These are phyloP conservation scores for Drosophila trapezifrons DNA, from an alignment of 1,140 invertebrate genomes.

Conservation along the genomic window DNA sequence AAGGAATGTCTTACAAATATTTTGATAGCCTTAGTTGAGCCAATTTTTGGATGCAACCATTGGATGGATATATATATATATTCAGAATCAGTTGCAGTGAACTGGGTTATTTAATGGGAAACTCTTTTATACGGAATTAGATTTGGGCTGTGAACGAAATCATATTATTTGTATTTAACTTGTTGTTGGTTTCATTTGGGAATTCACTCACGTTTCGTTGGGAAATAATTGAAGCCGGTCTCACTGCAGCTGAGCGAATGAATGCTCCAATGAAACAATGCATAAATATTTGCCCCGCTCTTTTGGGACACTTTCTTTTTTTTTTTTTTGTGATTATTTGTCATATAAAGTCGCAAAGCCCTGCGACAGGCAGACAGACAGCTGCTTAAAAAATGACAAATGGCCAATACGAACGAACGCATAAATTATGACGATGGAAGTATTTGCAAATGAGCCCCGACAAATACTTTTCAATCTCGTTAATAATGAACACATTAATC, in stretches of 20 bases:
- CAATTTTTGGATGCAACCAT: slow-evolving; percentile 25
- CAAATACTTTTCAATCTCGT: slow-evolving; percentile 72
- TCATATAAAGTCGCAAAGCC: slow-evolving; percentile 17
- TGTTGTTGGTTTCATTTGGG: background rate
- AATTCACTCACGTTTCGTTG: slow-evolving; percentile 2
- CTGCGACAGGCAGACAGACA: slow-evolving; percentile 3
- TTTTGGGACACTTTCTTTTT: slow-evolving; percentile 6
- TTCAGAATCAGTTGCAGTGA: slow-evolving; percentile 33
- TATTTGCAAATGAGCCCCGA: slow-evolving; percentile 74
- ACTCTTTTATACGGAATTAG: slow-evolving; percentile 13
- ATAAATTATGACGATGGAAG: slow-evolving; percentile 60
- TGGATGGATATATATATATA: background rate
- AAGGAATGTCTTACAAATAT: slow-evolving; percentile 4
- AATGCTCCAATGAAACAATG: slow-evolving; percentile 28
- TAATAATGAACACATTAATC: slow-evolving; percentile 56
- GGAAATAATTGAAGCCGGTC: slow-evolving; percentile 8
- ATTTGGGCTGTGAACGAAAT: slow-evolving; percentile 44
- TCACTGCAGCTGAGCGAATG: slow-evolving; percentile 23
- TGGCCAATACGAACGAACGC: slow-evolving; percentile 22
- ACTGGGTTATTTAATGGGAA: slow-evolving; percentile 8
- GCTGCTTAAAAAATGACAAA: slow-evolving; percentile 30
- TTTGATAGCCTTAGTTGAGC: slow-evolving; percentile 21
- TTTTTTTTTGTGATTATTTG: no score
- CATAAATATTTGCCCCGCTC: slow-evolving; percentile 9
- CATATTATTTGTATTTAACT: slow-evolving; percentile 12